Conservation (phyloP, 2,888 invertebrate species). For the Micoletzkya japonica region DNA sequence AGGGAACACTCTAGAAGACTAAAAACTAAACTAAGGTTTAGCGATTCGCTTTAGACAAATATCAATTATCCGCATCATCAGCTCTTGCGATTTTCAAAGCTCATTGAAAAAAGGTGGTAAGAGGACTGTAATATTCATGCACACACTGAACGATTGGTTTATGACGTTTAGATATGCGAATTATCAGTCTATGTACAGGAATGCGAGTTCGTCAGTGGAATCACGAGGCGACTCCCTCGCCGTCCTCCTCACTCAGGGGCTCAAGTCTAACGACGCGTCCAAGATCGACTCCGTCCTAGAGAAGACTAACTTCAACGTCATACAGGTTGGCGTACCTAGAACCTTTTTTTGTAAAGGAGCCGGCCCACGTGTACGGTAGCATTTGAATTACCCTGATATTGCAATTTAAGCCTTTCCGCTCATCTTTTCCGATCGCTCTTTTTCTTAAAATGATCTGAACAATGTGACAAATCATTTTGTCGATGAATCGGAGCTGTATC, state of each 20-base stretch:
- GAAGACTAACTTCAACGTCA: conserved; percentile 31
- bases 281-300: conserved; percentile 39
- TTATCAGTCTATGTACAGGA: conserved; percentile 1
- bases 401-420: not conserved
- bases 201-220: conserved; percentile 13
- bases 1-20: too few relatives aligned
- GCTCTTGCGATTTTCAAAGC: not conserved
- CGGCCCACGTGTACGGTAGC: too few relatives aligned
- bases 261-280: conserved; percentile 39
- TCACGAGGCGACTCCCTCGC: conserved; percentile 35
- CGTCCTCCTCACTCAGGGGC: conserved; percentile 41
- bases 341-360: not conserved
- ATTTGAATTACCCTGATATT: not conserved
- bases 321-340: conserved; percentile 35
- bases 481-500: too few relatives aligned
- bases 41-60: not conserved
- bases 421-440: too few relatives aligned
- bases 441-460: too few relatives aligned
- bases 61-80: not conserved
- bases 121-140: not conserved
- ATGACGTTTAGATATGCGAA: not conserved
- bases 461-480: too few relatives aligned
- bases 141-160: too few relatives aligned
- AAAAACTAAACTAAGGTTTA: not conserved
- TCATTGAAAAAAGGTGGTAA: too few relatives aligned